A percentile compares a stretch with the other conserved stretches of the same genome.
These are phyloP conservation scores for Periplaneta americana DNA, from an alignment of 1,140 invertebrate genomes.

Conservation along the genomic window DNA sequence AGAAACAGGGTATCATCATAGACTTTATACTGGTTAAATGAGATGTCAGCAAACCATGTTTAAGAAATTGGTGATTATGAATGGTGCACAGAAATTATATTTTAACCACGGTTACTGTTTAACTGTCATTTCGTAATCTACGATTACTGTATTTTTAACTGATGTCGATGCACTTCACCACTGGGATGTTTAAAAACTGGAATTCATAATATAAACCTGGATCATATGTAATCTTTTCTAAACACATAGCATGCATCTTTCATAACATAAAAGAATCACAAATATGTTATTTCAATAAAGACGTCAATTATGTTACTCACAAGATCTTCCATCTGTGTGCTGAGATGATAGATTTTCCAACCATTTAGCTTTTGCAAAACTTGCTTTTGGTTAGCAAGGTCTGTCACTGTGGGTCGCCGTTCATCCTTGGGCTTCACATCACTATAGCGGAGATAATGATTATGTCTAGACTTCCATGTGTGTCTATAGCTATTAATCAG, in stretches of 20 bases:
- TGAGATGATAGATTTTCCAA: conserved; percentile 92
- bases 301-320: conserved; percentile 38
- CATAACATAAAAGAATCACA: not conserved
- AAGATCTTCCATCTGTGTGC: conserved; percentile 87
- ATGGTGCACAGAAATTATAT: too few relatives aligned
- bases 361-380: conserved; percentile 86
- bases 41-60: too few relatives aligned
- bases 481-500: conserved; percentile 40
- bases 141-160: too few relatives aligned
- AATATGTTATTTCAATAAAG: too few relatives aligned
- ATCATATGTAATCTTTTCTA: not conserved
- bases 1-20: too few relatives aligned
- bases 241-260: not conserved
- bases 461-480: conserved; percentile 53
- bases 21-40: too few relatives aligned
- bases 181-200: too few relatives aligned
- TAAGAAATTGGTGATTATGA: too few relatives aligned
- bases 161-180: too few relatives aligned
- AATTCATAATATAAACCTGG: too few relatives aligned
- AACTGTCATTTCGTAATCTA: too few relatives aligned
- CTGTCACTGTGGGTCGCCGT: conserved; percentile 72
- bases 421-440: conserved; percentile 87
- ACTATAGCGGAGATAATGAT: conserved; percentile 81
- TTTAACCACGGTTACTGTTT: too few relatives aligned
- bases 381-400: conserved; percentile 84